Evolutionary conservation across 1,140 invertebrate genomes (phyloP).

Genomic region (Drosophila fuyamai): DNA sequence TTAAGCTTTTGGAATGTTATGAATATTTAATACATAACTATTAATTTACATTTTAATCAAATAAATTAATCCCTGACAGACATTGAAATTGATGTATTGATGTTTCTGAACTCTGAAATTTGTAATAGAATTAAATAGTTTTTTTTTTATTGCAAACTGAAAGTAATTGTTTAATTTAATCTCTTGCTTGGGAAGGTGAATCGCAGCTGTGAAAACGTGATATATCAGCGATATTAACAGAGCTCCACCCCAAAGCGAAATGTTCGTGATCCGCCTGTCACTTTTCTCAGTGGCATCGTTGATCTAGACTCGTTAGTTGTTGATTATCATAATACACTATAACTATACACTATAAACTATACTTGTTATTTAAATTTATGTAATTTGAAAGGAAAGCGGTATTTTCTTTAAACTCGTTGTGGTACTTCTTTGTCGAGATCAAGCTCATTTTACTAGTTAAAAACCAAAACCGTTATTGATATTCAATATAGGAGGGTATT

Average conservation of each 20-base stretch:
- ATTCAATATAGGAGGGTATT: too few species aligned
- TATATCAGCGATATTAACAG: conserved; percentile 42
- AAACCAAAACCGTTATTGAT: too few species aligned
- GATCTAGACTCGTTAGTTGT: conserved; percentile 3
- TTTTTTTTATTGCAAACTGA: conserved; percentile 7
- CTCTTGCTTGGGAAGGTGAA: conserved; percentile 1
- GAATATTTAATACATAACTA: conserved; percentile 1
- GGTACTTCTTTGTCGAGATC: too few species aligned
- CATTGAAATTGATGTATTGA: not conserved
- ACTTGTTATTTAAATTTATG: too few species aligned
- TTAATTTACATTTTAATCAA: not conserved
- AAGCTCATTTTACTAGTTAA: too few species aligned
- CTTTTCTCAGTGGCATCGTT: not conserved
- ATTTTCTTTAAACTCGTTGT: too few species aligned
- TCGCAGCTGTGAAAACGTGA: conserved; percentile 23
- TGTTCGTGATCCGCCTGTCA: conserved; percentile 43
- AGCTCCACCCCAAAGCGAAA: conserved; percentile 23
- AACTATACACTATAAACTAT: not conserved
- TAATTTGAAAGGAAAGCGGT: too few species aligned
- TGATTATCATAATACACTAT: not conserved
- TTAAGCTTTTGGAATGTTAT: not conserved
- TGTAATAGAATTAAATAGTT: conserved; percentile 36
- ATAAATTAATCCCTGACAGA: not conserved
- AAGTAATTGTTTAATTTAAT: conserved; percentile 46
- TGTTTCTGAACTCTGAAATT: not conserved